Base-by-base conservation (phyloP, 2,113 vertebrate species). In the Trogon melanurus region DNA sequence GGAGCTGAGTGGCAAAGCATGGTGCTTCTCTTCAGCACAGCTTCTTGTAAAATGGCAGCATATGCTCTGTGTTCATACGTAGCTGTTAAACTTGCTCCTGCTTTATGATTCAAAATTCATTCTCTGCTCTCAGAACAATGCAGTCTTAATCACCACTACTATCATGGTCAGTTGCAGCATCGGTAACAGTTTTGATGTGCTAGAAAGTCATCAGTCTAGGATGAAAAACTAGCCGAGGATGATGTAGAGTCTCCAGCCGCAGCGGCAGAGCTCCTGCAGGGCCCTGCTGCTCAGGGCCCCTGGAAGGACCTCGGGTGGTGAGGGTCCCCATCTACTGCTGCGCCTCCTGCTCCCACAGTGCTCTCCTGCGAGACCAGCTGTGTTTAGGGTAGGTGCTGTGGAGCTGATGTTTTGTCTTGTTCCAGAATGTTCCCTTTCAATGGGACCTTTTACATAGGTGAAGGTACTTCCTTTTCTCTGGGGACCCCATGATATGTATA, bases 1-100 rank as follows among this genome's bases (percentile, higher is more conserved):
- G 69, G 70, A 96, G 79, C 84, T 71, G 47, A 20, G 61, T 82
- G 67, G 85, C 90, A 66, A 79, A 85, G 67, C 83, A 30, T 6
- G 25, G 34, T 54, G 54, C 91, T 89, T 85, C 60, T 72, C 20
- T 53, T 84, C 50, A 45, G 69, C 22, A 67, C 32, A 14, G 21
- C 34, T 91, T 80, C 65, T 76, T 87, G 62, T 54, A 87, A 96
- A 91, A 96, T 88, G 95, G 85, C 95, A 97, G 76, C 88, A 92
- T 95, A 95, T 89, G 95, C 48, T 93, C 66, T 53, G 0, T 78
- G 76, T 72, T 95, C 66, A 4, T 79, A 60, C 14, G 70, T 72
- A 53, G 84, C 86, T 67, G 87, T 94, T 93, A 84, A 88, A 81
- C 23, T 75, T 65, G 60, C 41, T 75, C 10, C 73, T 92, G 54